Evolutionary conservation across 2,797 vertebrate species (phyloP).

Genomic region (Somateria mollissima): DNA sequence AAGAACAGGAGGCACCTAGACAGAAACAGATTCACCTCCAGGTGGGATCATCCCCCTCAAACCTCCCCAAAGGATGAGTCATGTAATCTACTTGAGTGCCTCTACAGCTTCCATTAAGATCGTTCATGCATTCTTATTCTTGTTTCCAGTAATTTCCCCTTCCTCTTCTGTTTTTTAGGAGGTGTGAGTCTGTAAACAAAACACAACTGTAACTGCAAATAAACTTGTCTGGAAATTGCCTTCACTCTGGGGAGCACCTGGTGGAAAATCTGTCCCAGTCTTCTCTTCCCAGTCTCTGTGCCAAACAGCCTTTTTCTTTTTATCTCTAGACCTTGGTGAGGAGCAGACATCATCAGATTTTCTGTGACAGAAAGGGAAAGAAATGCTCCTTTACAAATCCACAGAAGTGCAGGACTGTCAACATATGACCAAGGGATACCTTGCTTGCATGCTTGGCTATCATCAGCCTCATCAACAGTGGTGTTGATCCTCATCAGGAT

Average conservation of each 20-base stretch:
- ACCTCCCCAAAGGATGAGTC: neutral
- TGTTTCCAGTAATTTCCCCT: neutral
- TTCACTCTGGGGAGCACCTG: neutral
- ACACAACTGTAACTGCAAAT: neutral
- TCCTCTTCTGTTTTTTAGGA: neutral
- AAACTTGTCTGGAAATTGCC: neutral
- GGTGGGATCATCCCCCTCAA: rapidly evolving
- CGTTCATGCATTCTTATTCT: neutral
- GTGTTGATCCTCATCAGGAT: neutral
- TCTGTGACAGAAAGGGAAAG: neutral
- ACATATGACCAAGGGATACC: rapidly evolving
- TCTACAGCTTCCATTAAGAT: neutral
- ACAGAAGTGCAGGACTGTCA: neutral
- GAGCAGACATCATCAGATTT: neutral
- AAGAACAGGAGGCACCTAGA: neutral
- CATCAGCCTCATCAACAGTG: neutral
- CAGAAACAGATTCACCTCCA: neutral
- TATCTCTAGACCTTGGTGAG: neutral
- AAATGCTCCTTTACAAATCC: neutral
- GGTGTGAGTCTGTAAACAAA: neutral
- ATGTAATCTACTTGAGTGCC: neutral
- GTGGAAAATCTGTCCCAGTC: neutral
- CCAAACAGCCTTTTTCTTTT: neutral
- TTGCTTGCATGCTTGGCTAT: neutral
- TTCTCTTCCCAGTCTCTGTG: neutral